Percentiles rank a stretch among this genome's conserved stretches.
Evolutionary conservation across 1,140 invertebrate species (phyloP).

Genomic region (Dendrolimus kikuchii): DNA sequence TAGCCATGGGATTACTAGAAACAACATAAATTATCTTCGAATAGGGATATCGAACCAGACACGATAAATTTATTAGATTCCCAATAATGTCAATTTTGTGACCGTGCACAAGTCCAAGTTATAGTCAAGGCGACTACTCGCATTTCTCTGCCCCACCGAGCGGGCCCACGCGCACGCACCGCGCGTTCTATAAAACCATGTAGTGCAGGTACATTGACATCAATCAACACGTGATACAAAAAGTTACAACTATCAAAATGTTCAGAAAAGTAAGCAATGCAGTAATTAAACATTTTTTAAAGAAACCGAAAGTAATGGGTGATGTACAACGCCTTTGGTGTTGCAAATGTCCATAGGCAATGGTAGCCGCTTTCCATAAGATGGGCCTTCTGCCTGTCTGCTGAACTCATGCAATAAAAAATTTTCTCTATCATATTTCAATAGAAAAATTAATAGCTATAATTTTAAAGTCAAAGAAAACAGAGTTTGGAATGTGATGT

Average conservation of each 20-base stretch:
- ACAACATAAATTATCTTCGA: background rate
- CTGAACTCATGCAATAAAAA: too few species aligned
- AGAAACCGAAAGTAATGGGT: too few species aligned
- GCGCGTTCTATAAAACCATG: conserved; percentile 56
- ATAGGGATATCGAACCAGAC: conserved; percentile 11
- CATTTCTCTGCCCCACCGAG: conserved; percentile 50
- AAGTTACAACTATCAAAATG: conserved; percentile 42
- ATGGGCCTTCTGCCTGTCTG: too few species aligned
- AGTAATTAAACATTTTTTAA: too few species aligned
- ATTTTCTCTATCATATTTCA: too few species aligned
- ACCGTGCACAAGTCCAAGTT: conserved; percentile 46
- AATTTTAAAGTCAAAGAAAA: background rate
- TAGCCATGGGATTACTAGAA: background rate
- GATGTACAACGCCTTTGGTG: too few species aligned
- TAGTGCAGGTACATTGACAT: conserved; percentile 33
- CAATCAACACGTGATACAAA: conserved; percentile 41
- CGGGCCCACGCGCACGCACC: conserved; percentile 9
- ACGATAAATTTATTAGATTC: conserved; percentile 8
- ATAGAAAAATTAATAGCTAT: too few species aligned
- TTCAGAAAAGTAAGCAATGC: conserved; percentile 51
- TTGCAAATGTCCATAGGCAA: too few species aligned
- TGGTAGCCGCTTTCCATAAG: too few species aligned
- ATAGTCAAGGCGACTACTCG: conserved; percentile 43
- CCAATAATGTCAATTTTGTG: conserved; percentile 13
- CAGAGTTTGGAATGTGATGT: background rate